Conservation (phyloP, 2,797 vertebrate species). For the Chiloscyllium punctatum region DNA sequence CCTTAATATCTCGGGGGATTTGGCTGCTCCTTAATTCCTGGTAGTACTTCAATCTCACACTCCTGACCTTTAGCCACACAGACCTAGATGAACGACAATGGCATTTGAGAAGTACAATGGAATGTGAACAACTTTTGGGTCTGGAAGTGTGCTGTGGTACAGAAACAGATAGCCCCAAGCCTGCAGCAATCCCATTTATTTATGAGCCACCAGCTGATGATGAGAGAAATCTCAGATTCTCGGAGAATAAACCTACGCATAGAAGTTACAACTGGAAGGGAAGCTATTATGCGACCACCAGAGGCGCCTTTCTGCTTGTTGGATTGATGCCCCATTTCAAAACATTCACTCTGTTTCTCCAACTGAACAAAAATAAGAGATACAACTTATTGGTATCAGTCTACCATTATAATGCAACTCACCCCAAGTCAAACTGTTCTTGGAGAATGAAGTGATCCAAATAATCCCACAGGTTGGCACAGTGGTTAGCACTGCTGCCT, state of each 20-base stretch:
- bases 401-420: neutral
- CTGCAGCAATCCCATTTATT: neutral
- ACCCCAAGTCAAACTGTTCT: neutral
- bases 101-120: neutral
- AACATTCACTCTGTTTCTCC: neutral
- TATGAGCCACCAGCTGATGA: neutral
- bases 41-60: too few species aligned
- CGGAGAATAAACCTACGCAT: too few species aligned
- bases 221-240: neutral
- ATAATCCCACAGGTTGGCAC: neutral
- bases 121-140: neutral
- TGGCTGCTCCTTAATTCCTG: too few species aligned
- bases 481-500: too few species aligned
- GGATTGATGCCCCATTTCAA: neutral
- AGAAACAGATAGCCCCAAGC: neutral
- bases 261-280: too few species aligned
- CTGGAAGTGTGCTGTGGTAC: neutral
- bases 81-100: neutral
- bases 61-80: too few species aligned
- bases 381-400: neutral
- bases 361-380: neutral
- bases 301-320: neutral
- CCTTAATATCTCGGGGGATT: too few species aligned
- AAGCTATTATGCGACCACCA: too few species aligned
- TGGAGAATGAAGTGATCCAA: neutral